Percentiles rank a stretch among this genome's conserved stretches.
Conservation (phyloP, 2,113 vertebrate genomes). For the Pseudorhombus dupliciocellatus region DNA sequence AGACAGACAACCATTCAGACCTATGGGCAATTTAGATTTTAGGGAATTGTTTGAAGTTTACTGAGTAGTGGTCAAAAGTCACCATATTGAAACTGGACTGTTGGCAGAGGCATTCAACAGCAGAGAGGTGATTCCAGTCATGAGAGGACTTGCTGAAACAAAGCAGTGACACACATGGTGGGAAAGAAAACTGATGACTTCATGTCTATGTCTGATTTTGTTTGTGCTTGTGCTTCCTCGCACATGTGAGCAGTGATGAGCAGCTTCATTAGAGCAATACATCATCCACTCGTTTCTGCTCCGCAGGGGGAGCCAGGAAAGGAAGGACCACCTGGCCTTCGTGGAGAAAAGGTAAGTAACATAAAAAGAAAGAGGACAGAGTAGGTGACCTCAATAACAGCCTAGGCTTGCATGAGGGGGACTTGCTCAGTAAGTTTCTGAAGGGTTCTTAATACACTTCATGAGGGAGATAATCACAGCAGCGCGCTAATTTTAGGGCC, state of each 20-base stretch:
- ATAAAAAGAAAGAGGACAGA: slow-evolving; percentile 28
- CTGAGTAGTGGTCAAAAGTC: too few relatives aligned
- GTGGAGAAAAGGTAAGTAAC: slow-evolving; percentile 76
- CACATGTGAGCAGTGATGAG: slow-evolving; percentile 33
- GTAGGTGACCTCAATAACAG: slow-evolving; percentile 54
- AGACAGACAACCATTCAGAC: too few relatives aligned
- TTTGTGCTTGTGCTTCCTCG: slow-evolving; percentile 31
- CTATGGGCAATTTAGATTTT: too few relatives aligned
- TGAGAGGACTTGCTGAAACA: background rate
- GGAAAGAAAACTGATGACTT: background rate
- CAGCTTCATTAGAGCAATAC: slow-evolving; percentile 47
- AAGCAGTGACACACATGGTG: background rate
- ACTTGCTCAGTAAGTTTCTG: slow-evolving; percentile 35
- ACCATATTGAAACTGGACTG: background rate
- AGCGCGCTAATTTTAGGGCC: slow-evolving; percentile 51
- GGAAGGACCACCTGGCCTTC: slow-evolving; percentile 66
- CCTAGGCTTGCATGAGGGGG: slow-evolving; percentile 35
- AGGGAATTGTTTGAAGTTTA: too few relatives aligned
- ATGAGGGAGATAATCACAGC: slow-evolving; percentile 57
- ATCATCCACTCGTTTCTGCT: slow-evolving; percentile 32
- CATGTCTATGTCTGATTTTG: slow-evolving; percentile 23
- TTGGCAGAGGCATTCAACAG: too few relatives aligned
- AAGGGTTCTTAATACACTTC: slow-evolving; percentile 41
- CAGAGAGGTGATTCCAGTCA: background rate
- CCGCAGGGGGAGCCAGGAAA: slow-evolving; percentile 72